Evolutionary conservation across 2,888 invertebrate genomes (phyloP).

Genomic region (Biston stratarius): DNA sequence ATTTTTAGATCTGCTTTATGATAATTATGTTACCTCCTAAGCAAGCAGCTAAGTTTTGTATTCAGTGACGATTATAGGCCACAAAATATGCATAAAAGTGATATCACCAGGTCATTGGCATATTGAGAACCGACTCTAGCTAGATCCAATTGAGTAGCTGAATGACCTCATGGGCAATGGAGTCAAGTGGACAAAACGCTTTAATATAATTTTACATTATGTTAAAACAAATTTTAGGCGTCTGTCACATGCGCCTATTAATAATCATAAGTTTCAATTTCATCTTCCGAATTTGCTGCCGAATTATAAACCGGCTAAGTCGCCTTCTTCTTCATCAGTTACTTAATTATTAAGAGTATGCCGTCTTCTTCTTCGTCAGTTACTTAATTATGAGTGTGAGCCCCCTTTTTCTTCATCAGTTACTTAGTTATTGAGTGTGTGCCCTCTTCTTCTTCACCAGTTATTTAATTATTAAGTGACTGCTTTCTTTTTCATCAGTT

Average conservation of each 20-base stretch:
- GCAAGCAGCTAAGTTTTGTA: conserved; percentile 4
- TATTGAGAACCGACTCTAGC: conserved; percentile 20
- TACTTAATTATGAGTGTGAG: too few relatives aligned
- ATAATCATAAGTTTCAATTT: background rate
- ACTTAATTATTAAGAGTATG: too few relatives aligned
- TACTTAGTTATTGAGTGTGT: too few relatives aligned
- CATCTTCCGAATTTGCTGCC: background rate
- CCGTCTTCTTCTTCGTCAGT: too few relatives aligned
- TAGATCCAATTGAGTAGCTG: conserved; percentile 12
- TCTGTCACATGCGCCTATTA: background rate
- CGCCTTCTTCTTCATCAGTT: too few relatives aligned
- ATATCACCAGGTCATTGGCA: conserved; percentile 35
- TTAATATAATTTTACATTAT: background rate
- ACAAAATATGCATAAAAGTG: conserved; percentile 5
- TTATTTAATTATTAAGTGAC: too few relatives aligned
- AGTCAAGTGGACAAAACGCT: conserved; percentile 4
- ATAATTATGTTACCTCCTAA: conserved; percentile 5
- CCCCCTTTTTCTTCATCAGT: too few relatives aligned
- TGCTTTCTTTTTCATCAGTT: too few relatives aligned
- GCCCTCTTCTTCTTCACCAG: too few relatives aligned
- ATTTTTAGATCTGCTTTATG: background rate
- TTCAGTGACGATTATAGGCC: conserved; percentile 1
- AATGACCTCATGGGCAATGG: conserved; percentile 21
- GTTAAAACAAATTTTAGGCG: background rate
- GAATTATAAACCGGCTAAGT: too few relatives aligned